These are phyloP conservation scores for Cremastinae sp. DNA, from an alignment of 2,888 invertebrate genomes.

Conservation along the genomic window DNA sequence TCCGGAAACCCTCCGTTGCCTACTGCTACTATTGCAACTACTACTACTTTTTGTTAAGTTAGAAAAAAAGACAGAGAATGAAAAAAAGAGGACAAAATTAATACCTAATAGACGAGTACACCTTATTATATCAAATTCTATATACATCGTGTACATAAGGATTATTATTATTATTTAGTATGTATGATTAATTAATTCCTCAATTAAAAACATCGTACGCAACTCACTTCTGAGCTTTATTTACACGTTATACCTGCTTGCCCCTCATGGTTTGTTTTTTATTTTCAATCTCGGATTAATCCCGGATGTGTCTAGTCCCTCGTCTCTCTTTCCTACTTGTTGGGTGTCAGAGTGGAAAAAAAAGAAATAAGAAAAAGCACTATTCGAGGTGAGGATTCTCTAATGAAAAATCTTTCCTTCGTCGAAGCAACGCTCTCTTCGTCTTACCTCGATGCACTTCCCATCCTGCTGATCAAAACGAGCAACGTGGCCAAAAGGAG, in stretches of 20 bases:
- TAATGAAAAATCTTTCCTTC: constrained; percentile 7
- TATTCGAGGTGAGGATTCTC: constrained; percentile 46
- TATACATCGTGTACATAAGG: constrained; percentile 74
- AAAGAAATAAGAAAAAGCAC: background rate
- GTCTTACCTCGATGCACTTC: background rate
- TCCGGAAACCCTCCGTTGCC: background rate
- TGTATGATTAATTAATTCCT: constrained; percentile 76
- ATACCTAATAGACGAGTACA: constrained; percentile 68
- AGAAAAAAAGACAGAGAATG: constrained; percentile 50
- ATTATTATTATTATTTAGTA: constrained; percentile 72
- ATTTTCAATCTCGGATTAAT: constrained; percentile 8
- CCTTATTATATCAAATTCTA: constrained; percentile 70
- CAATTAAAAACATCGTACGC: constrained; percentile 77
- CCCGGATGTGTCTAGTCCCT: constrained; percentile 10
- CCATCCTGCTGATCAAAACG: constrained; percentile 18
- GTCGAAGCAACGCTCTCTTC: background rate
- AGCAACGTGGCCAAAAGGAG: too few species aligned
- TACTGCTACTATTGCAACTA: constrained; percentile 5
- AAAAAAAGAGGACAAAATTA: constrained; percentile 38
- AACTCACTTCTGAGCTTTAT: constrained; percentile 78
- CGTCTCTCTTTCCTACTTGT: constrained; percentile 23
- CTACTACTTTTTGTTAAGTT: constrained; percentile 67
- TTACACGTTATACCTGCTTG: constrained; percentile 75
- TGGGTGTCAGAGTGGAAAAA: constrained; percentile 27
- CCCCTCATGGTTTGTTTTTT: constrained; percentile 62